These are phyloP conservation scores for Lycocorax pyrrhopterus DNA, from an alignment of 2,113 vertebrate genomes.

Conservation along the genomic window DNA sequence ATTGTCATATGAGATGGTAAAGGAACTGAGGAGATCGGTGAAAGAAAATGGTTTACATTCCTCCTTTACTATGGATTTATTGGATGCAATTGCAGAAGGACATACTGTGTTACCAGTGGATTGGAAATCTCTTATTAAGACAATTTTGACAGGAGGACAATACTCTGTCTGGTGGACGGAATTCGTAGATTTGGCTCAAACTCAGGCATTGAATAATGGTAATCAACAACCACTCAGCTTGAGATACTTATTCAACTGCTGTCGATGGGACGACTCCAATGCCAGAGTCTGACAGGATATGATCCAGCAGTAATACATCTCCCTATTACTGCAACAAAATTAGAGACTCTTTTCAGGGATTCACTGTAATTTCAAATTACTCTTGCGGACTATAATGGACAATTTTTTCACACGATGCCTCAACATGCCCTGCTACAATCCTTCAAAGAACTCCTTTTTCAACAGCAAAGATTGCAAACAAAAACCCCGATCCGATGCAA, in stretches of 20 bases:
- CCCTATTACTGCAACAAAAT: neutral
- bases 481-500: neutral
- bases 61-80: too few relatives aligned
- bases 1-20: too few relatives aligned
- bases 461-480: neutral
- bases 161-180: too few relatives aligned
- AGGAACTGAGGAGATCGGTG: too few relatives aligned
- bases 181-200: too few relatives aligned
- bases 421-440: neutral
- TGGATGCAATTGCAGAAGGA: too few relatives aligned
- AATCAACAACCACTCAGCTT: neutral
- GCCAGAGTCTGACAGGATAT: neutral
- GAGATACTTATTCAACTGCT: neutral
- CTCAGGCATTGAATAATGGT: too few relatives aligned
- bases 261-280: fast-evolving
- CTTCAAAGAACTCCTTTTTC: neutral
- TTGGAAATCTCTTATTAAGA: too few relatives aligned
- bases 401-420: neutral
- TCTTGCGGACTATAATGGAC: neutral
- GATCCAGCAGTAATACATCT: neutral
- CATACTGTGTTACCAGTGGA: too few relatives aligned
- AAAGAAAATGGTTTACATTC: too few relatives aligned
- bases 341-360: neutral
- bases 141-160: too few relatives aligned
- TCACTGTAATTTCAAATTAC: neutral